Evolutionary conservation across 2,113 vertebrate genomes (phyloP).

Genomic region (Ornithorhynchus anatinus): DNA sequence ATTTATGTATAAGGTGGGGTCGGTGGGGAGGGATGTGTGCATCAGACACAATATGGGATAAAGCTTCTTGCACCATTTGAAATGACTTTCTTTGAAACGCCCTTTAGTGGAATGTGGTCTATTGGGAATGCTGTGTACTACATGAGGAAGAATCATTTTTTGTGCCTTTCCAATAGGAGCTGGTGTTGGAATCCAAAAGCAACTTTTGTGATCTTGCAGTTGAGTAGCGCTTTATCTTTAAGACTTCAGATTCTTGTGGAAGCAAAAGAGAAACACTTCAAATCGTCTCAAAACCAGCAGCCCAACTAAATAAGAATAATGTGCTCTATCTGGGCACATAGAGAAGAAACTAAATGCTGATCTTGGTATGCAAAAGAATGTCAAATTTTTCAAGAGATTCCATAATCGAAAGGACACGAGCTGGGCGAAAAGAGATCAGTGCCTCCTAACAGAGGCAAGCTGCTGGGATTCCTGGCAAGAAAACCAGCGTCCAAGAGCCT

Average conservation of each 20-base stretch:
- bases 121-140: neutral
- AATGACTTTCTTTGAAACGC: too few species aligned
- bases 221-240: neutral
- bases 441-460: too few species aligned
- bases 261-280: neutral
- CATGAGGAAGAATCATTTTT: neutral
- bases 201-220: neutral
- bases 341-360: neutral
- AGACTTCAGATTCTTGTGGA: neutral
- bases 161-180: neutral
- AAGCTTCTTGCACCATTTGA: too few species aligned
- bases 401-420: neutral
- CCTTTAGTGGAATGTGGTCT: neutral
- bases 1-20: too few species aligned
- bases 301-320: neutral
- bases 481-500: too few species aligned
- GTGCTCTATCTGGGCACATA: neutral
- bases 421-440: neutral
- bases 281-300: neutral
- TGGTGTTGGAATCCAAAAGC: conserved; percentile 10
- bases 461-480: too few species aligned
- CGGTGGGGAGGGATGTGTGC: too few species aligned
- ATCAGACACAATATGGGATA: too few species aligned
- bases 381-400: neutral
- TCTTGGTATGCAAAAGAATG: neutral